Conservation (phyloP, 1,140 invertebrate species). For the Neodiprion lecontei region DNA sequence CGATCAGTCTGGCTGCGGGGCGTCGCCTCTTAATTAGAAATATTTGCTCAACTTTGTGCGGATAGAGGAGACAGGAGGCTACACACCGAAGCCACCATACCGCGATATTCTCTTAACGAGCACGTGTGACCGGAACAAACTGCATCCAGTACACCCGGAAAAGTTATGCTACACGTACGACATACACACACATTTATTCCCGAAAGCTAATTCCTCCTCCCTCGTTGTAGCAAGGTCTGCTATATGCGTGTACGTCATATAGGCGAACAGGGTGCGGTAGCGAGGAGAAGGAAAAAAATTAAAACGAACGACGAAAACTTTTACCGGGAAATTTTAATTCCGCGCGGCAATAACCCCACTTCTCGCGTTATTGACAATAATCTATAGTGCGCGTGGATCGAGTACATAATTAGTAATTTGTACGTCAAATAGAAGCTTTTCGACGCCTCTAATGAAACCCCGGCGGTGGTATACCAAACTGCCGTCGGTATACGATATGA, state of each 20-base stretch:
- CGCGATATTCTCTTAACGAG: not conserved
- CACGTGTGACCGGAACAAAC: not conserved
- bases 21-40: conserved; percentile 5
- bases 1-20: not conserved
- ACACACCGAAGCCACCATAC: too few relatives aligned
- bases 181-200: not conserved
- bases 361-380: too few relatives aligned
- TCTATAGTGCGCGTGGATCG: too few relatives aligned
- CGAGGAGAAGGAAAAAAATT: not conserved
- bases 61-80: not conserved
- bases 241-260: not conserved
- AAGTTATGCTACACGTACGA: not conserved
- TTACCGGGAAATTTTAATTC: too few relatives aligned
- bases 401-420: too few relatives aligned
- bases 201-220: not conserved
- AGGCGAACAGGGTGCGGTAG: too few relatives aligned
- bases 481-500: too few relatives aligned
- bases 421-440: too few relatives aligned
- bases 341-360: too few relatives aligned
- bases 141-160: not conserved
- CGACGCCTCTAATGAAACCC: too few relatives aligned
- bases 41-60: not conserved
- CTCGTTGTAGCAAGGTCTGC: not conserved
- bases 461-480: too few relatives aligned
- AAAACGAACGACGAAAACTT: not conserved